Conservation (phyloP, 2,888 invertebrate genomes). For the Osmoderma eremita region DNA sequence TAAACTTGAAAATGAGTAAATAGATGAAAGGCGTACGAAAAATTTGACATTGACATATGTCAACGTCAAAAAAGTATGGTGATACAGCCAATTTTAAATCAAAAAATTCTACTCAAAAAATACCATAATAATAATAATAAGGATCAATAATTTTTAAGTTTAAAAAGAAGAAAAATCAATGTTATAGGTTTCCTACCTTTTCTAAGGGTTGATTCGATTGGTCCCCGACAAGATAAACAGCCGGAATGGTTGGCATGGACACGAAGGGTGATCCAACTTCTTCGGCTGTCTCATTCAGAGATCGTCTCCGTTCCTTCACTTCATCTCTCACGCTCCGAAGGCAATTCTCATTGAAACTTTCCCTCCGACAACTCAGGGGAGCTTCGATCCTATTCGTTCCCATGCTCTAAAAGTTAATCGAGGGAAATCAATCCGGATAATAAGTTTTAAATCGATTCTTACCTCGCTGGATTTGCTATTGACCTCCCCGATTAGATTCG, state of each 20-base stretch:
- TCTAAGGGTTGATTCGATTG: constrained; percentile 69
- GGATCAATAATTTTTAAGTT: not conserved
- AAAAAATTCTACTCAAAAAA: not conserved
- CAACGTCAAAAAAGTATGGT: no score
- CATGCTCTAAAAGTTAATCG: constrained; percentile 19
- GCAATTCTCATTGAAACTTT: constrained; percentile 63
- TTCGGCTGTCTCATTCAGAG: constrained; percentile 56
- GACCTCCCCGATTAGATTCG: constrained; percentile 50
- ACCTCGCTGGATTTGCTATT: constrained; percentile 51
- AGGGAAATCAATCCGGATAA: not conserved
- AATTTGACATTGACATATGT: no score
- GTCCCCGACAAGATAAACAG: constrained; percentile 66
- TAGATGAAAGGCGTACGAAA: no score
- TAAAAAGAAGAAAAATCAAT: not conserved
- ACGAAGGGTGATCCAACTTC: constrained; percentile 64
- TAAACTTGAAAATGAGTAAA: no score
- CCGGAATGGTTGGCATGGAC: constrained; percentile 67
- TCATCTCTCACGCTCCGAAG: constrained; percentile 56
- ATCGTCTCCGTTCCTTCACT: constrained; percentile 55
- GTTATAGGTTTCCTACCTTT: constrained; percentile 63
- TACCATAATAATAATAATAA: constrained; percentile 44
- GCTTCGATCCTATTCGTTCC: constrained; percentile 47
- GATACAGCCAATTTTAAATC: not conserved
- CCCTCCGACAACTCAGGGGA: constrained; percentile 56
- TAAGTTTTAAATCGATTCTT: no score